phyloP scores from a whole-genome alignment of 2,113 vertebrate genomes.

The Melanotaenia duboulayi region DNA sequence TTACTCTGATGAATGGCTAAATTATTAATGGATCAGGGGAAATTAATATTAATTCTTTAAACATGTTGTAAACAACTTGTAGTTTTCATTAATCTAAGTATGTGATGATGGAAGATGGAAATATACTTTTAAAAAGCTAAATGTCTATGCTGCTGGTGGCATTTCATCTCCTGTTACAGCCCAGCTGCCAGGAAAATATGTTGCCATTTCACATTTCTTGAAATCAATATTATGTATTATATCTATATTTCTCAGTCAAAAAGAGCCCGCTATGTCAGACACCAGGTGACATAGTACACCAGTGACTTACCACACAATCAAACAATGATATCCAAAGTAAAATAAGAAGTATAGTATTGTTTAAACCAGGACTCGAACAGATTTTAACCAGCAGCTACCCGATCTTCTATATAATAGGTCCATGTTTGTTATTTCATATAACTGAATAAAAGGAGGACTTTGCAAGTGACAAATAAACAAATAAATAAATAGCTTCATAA shows the following conservation, averaged over 20 bases:
- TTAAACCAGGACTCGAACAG: background rate
- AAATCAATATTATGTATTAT: background rate
- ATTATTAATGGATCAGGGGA: conserved; percentile 61
- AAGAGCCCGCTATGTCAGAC: background rate
- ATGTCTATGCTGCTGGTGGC: background rate
- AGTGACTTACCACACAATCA: background rate
- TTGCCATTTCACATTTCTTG: background rate
- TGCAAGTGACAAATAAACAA: too few species aligned
- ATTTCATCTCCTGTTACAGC: conserved; percentile 1
- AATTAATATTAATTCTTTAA: conserved; percentile 66
- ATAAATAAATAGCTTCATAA: background rate
- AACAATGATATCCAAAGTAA: background rate
- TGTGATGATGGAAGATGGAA: conserved; percentile 23
- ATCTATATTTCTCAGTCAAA: too few species aligned
- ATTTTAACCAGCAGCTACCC: too few species aligned
- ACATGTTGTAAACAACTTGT: conserved; percentile 68
- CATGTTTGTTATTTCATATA: background rate
- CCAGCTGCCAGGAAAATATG: too few species aligned
- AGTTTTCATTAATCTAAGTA: conserved; percentile 39
- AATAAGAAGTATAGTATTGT: background rate
- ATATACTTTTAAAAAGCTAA: conserved; percentile 32
- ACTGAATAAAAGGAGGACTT: too few species aligned
- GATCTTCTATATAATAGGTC: background rate
- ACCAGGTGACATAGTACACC: background rate
- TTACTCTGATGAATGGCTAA: conserved; percentile 44